phyloP scores from a whole-genome alignment of 1,140 invertebrate species.

The Macrobrachium rosenbergii region DNA sequence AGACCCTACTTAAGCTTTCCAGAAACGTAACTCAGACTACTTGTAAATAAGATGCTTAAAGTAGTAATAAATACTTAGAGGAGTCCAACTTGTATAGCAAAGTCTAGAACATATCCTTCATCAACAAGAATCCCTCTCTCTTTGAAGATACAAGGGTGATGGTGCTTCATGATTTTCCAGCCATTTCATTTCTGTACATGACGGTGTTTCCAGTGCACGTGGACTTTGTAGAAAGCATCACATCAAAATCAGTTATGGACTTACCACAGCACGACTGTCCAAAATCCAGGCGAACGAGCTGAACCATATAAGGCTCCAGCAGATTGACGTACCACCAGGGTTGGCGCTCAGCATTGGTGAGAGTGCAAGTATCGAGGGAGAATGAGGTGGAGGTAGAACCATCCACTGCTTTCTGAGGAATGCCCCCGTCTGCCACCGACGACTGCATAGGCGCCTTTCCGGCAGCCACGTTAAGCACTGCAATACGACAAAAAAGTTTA shows the following conservation, averaged over 20 bases:
- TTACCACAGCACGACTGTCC: conserved; percentile 91
- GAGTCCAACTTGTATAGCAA: no score
- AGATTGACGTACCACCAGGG: conserved; percentile 98
- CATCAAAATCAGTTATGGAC: conserved; percentile 22
- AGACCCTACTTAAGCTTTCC: no score
- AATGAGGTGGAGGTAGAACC: conserved; percentile 88
- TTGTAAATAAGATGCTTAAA: no score
- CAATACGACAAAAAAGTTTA: conserved; percentile 67
- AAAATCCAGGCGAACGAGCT: conserved; percentile 91
- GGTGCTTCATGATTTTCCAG: no score
- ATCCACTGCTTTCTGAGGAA: conserved; percentile 91
- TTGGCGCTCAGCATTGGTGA: conserved; percentile 83
- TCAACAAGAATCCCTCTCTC: no score
- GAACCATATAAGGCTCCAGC: conserved; percentile 94
- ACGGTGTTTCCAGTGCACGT: no score
- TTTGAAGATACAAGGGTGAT: no score
- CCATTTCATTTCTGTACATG: no score
- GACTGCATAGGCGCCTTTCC: conserved; percentile 96
- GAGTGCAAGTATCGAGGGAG: conserved; percentile 83
- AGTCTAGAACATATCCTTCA: no score
- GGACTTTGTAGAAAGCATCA: no score
- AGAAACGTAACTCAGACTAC: no score
- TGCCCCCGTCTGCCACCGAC: conserved; percentile 85
- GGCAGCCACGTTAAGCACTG: conserved; percentile 94
- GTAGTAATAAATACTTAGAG: no score